phyloP scores from a whole-genome alignment of 2,888 invertebrate species.

The Herminia tarsipennalis region DNA sequence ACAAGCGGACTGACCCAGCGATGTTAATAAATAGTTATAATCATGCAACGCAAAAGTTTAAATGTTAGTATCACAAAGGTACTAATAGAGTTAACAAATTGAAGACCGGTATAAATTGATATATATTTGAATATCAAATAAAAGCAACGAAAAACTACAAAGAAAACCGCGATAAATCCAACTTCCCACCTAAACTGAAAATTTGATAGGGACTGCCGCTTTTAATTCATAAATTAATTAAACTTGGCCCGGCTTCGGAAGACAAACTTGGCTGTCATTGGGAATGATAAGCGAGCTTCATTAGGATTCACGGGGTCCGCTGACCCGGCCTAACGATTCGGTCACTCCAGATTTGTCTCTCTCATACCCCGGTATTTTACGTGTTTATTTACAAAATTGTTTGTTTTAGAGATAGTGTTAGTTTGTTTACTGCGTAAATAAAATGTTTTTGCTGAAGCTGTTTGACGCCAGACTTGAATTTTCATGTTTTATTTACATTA shows the following conservation, averaged over 20 bases:
- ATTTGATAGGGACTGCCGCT: constrained; percentile 61
- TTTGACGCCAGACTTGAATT: too few species aligned
- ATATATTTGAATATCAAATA: not conserved
- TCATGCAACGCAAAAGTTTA: too few species aligned
- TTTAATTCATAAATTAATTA: constrained; percentile 83
- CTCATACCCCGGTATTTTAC: constrained; percentile 55
- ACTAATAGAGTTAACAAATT: too few species aligned
- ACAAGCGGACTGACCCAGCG: too few species aligned
- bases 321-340: constrained; percentile 60
- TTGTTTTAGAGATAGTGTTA: constrained; percentile 9
- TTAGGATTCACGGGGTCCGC: constrained; percentile 63
- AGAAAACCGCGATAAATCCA: constrained; percentile 22
- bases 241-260: constrained; percentile 56
- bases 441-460: too few species aligned
- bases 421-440: not conserved
- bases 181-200: constrained; percentile 53
- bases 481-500: too few species aligned
- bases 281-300: constrained; percentile 78
- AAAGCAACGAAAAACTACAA: constrained; percentile 3
- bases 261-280: constrained; percentile 66
- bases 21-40: too few species aligned
- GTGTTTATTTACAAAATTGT: constrained; percentile 24
- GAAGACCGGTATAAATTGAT: too few species aligned
- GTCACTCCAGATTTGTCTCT: constrained; percentile 72
- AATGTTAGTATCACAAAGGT: too few species aligned